Evolutionary conservation across 2,888 invertebrate species (phyloP).

Genomic region (Lasioglossum marginatum): DNA sequence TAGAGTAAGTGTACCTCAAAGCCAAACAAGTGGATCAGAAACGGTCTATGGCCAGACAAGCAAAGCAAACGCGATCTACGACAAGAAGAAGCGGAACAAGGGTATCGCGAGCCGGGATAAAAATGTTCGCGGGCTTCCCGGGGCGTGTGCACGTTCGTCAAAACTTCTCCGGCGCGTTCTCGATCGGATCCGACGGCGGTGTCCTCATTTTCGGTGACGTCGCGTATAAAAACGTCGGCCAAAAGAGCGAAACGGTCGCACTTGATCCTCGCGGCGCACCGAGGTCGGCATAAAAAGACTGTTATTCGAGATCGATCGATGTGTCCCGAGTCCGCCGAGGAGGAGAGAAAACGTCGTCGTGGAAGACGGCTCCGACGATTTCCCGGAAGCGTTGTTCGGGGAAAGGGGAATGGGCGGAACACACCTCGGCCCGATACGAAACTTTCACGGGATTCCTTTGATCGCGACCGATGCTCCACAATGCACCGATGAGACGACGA

Average conservation of each 20-base stretch:
- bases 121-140: not conserved
- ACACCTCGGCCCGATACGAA: not conserved
- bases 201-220: conserved; percentile 7
- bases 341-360: not conserved
- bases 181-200: not conserved
- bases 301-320: not conserved
- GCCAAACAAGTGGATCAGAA: not conserved
- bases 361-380: not conserved
- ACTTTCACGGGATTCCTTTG: conserved; percentile 16
- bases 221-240: not conserved
- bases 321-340: not conserved
- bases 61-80: not conserved
- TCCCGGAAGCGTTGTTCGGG: not conserved
- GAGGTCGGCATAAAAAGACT: conserved; percentile 7
- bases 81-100: not conserved
- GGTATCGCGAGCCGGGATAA: not conserved
- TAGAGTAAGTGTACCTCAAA: not conserved
- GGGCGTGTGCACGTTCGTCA: conserved; percentile 12
- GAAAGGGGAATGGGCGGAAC: not conserved
- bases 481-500: not conserved
- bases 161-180: not conserved
- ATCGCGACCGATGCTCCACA: conserved; percentile 17
- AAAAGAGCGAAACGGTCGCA: not conserved
- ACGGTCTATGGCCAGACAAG: not conserved
- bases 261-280: not conserved